Base-by-base conservation (phyloP, 2,797 vertebrate species). In the Carduelis carduelis region DNA sequence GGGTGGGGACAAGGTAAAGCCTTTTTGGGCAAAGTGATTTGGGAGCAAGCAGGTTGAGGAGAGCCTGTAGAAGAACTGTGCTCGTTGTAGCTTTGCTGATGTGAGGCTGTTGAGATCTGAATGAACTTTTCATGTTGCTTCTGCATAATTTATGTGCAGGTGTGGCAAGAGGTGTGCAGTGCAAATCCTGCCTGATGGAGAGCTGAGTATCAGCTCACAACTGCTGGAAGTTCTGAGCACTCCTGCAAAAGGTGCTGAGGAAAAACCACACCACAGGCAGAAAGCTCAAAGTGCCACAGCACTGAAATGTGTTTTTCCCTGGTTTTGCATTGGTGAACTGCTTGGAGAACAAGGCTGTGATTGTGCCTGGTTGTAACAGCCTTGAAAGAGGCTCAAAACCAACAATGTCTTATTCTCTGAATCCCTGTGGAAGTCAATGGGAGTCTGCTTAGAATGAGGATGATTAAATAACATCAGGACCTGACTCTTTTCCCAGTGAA, bases 201-300 rank as follows among this genome's bases (percentile, higher is more conserved):
- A 80, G 56, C 32, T 39, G 74, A 66, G 5, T 14, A 44, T 18
- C 23, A 74, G 53, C 81, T 78, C 79, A 44, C 34, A 61, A 57
- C 37, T 50, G 43, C 60, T 39, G 26, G 8, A 65, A 71, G 60
- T 76, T 79, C 59, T 65, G 32, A 90, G 44, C 12, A 12, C 44
- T 81, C 47, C 89, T 76, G 32, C 18, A 34, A n/a, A 69, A 69
- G 39, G 12, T 43, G 55, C 53, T 21, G 34, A 64, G 30, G 64
- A 21, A 69, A 80, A 69, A 23, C 0, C 6, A 13, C 39, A 60
- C 14, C 26, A 5, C 10, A n/a, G 68, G n/a, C 18, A 69, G 46
- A 46, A 57, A 88, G 50, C 12, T 21, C 23, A 0, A 39, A 64
- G 22, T 26, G 24, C 35, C 44, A 23, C 0, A 0, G 21, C 52